Percentiles rank a stretch among this genome's conserved stretches.
Evolutionary conservation across 53 echinoderm and acorn worm genomes (phyloP).

Genomic region (Echinarachnius parma): DNA sequence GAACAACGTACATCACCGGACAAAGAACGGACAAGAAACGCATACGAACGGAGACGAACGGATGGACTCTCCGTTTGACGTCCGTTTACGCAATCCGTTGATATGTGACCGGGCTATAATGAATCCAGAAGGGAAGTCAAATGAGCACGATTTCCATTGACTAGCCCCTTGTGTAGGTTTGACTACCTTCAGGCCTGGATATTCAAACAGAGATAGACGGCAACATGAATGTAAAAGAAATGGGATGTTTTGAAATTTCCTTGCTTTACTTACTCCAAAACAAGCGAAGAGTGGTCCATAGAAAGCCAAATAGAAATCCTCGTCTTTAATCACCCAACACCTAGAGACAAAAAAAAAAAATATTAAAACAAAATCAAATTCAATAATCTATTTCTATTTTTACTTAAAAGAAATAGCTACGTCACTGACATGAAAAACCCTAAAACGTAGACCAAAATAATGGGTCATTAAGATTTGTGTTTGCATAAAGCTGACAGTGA

Average conservation of each 20-base stretch:
- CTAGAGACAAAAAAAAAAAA: not conserved
- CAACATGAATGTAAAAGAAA: not conserved
- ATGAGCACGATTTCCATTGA: not conserved
- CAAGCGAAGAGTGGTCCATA: slow-evolving; percentile 37
- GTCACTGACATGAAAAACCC: not conserved
- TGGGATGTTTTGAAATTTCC: not conserved
- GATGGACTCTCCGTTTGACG: no score
- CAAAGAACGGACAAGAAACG: no score
- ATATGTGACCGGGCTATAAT: no score
- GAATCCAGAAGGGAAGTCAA: not conserved
- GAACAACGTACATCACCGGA: no score
- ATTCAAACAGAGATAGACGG: not conserved
- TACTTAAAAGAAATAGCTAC: no score
- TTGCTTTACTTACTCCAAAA: slow-evolving; percentile 20
- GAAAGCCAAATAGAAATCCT: slow-evolving; percentile 10
- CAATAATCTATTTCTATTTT: no score
- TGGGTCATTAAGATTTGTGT: no score
- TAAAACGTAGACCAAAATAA: not conserved
- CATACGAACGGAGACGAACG: no score
- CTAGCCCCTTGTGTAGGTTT: not conserved
- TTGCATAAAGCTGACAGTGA: no score
- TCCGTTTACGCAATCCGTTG: no score
- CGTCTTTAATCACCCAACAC: slow-evolving; percentile 37
- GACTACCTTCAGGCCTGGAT: not conserved
- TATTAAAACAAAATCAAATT: not conserved